Evolutionary conservation across 2,888 invertebrate genomes (phyloP), one percentile per base, ranked within the genome.

Genomic region (Globia sparganii): DNA sequence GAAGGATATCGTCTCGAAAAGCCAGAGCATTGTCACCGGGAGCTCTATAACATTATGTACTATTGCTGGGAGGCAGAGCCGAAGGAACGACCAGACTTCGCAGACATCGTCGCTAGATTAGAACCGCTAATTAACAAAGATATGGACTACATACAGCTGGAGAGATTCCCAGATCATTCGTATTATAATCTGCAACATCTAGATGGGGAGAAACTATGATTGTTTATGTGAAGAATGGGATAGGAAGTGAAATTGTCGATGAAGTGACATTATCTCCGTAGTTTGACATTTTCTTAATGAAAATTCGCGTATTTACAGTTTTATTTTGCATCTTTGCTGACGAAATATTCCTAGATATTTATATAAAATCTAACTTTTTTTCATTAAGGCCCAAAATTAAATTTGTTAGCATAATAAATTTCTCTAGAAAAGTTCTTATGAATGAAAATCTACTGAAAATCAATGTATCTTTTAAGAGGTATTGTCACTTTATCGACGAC

Each of bases 61-160:
- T 99, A 99, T 93, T 99, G 99, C 93, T 99, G 99, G 99, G 98
- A 98, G 83, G 98, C 98, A 25, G 98, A 98, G 89, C 97, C 99
- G 0, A 97, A 97, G n/a, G 97, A 98, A 81, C 95, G 99, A 77
- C 99, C 99, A 0, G 97, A 98, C 67, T 99, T 99, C 94, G 97
- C 97, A 1, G 99, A 99, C 93, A 97, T 99, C 34, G 98, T 98
- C 4, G 97, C 97, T 73, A 97, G 98, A 92, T 96, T 99, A 70
- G 99, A 99, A 92, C 98, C 98, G 84, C 97, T 99, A 31, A 96
- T 99, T 74, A 97, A 99, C 90, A 98, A 98, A 65, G 99, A 99
- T 94, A 99, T 98, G 87, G 99, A 99, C 93, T 99, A 99, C 91
- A 99, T 99, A 73, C 99, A 99, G 92, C 96, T 99, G 72, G 99